Conservation (phyloP, 2,113 vertebrate species). For the Nothobranchius kuhntae region DNA sequence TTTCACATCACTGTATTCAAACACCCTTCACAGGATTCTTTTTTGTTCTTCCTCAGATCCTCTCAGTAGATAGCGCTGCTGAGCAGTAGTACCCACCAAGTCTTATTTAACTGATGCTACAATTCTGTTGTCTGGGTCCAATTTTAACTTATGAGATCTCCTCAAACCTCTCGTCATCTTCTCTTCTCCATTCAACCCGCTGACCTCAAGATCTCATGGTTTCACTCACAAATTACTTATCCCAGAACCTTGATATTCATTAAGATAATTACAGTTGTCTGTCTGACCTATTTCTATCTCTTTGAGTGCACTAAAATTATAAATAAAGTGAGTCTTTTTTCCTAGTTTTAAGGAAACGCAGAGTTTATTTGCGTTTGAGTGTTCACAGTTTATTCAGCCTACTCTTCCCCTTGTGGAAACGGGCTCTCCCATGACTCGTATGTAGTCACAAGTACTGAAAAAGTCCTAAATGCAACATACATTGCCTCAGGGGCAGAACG, state of each 20-base stretch:
- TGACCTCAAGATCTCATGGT: neutral
- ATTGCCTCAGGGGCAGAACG: conserved; percentile 29
- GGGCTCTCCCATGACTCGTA: conserved; percentile 9
- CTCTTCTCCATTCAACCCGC: too few species aligned
- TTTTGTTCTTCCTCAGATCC: neutral
- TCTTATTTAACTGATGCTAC: neutral
- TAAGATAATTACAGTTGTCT: neutral
- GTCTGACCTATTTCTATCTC: neutral
- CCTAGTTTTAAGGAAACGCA: neutral
- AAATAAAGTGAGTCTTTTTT: neutral
- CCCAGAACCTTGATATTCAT: neutral
- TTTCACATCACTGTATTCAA: too few species aligned
- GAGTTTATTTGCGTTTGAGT: neutral
- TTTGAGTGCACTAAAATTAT: neutral
- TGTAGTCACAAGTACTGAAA: conserved; percentile 41
- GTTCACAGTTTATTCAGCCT: conserved; percentile 3
- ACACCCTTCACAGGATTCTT: neutral
- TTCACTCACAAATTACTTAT: neutral
- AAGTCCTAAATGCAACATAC: conserved; percentile 47
- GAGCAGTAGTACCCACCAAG: neutral
- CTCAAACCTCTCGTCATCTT: neutral
- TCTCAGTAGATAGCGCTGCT: neutral
- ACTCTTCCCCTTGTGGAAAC: conserved; percentile 19
- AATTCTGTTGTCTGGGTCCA: neutral
- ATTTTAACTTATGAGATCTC: neutral